A percentile compares a stretch with the other conserved stretches of the same genome.
Evolutionary conservation across 2,113 vertebrate species (phyloP).

Genomic region (Phyllopteryx taeniolatus): DNA sequence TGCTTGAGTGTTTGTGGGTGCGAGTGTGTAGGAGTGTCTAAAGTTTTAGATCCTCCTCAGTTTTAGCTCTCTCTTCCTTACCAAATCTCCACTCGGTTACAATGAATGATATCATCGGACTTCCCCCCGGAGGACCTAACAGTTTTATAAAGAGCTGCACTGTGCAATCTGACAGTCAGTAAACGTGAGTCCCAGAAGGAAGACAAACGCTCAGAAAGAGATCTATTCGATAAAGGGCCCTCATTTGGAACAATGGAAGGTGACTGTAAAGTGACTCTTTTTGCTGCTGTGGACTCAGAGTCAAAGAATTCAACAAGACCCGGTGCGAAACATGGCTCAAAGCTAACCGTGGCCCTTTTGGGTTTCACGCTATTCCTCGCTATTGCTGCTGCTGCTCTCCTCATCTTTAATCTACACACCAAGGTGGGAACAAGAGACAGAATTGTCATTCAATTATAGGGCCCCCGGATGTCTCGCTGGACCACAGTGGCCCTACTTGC

Average conservation of each 20-base stretch:
- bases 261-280: constrained; percentile 31
- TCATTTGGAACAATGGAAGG: constrained; percentile 39
- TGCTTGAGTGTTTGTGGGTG: neutral
- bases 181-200: neutral
- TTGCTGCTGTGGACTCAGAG: neutral
- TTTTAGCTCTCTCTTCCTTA: constrained; percentile 46
- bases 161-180: neutral
- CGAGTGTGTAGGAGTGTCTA: constrained; percentile 3
- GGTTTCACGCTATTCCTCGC: constrained; percentile 46
- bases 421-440: constrained; percentile 46
- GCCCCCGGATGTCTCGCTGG: neutral
- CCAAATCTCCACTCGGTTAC: constrained; percentile 30
- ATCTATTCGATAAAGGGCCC: neutral
- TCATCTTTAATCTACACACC: constrained; percentile 16
- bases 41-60: constrained; percentile 8
- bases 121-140: constrained; percentile 54
- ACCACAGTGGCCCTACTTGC: neutral
- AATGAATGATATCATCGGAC: constrained; percentile 70
- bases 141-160: constrained; percentile 29
- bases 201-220: neutral
- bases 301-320: neutral
- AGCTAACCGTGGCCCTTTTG: constrained; percentile 20
- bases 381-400: constrained; percentile 9
- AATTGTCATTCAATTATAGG: neutral
- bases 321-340: constrained; percentile 15